phyloP scores from a whole-genome alignment of 1,140 invertebrate genomes.

The Dendrolimus punctatus region DNA sequence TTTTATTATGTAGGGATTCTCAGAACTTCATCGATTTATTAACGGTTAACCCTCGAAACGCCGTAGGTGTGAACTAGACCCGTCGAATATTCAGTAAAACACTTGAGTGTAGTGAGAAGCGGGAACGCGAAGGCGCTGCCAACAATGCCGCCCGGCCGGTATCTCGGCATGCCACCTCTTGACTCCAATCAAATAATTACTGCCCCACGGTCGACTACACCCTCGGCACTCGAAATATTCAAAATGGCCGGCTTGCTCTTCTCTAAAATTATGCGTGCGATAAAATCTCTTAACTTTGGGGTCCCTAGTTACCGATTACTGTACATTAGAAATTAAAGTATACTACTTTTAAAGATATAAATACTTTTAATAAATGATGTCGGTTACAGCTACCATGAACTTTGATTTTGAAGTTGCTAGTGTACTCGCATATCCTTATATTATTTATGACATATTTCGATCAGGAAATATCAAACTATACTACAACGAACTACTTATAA shows the following conservation, averaged over 20 bases:
- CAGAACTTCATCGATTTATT: constrained; percentile 3
- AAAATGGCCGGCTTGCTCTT: constrained; percentile 52
- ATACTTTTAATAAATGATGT: too few relatives aligned
- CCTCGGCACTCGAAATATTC: constrained; percentile 52
- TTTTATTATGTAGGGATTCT: not conserved
- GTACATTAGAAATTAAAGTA: too few relatives aligned
- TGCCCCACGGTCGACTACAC: constrained; percentile 56
- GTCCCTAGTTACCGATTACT: too few relatives aligned
- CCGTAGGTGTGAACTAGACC: constrained; percentile 55
- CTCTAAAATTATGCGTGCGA: constrained; percentile 36
- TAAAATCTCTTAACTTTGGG: constrained; percentile 24
- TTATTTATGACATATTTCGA: too few relatives aligned
- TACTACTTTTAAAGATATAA: too few relatives aligned
- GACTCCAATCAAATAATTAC: constrained; percentile 70
- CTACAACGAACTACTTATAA: too few relatives aligned
- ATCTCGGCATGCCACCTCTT: constrained; percentile 64
- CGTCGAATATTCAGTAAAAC: constrained; percentile 45
- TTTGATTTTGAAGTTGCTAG: too few relatives aligned
- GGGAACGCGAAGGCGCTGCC: constrained; percentile 27
- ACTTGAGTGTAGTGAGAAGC: constrained; percentile 32
- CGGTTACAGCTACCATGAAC: too few relatives aligned
- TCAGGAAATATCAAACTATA: too few relatives aligned
- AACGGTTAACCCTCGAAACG: constrained; percentile 57
- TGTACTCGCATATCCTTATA: too few relatives aligned
- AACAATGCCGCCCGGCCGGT: constrained; percentile 46